Evolutionary conservation across 2,888 invertebrate species (phyloP).

Genomic region (Ferrisia virgata): DNA sequence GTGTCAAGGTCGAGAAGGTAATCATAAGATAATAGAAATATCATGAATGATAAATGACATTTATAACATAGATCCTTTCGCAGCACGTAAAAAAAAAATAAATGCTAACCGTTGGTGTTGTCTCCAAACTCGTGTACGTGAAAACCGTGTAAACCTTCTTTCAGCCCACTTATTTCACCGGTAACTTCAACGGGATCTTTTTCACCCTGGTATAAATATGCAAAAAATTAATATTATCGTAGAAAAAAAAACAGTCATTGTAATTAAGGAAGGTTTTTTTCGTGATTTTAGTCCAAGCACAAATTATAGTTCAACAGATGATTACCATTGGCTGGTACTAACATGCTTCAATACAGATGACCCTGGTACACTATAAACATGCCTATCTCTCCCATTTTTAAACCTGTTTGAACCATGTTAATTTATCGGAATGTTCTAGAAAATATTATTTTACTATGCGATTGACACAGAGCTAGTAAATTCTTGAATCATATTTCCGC

Average conservation of each 20-base stretch:
- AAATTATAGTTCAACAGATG: too few relatives aligned
- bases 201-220: conserved; percentile 57
- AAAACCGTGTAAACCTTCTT: conserved; percentile 68
- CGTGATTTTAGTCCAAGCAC: too few relatives aligned
- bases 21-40: not conserved
- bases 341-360: not conserved
- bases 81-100: not conserved
- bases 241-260: not conserved
- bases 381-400: not conserved
- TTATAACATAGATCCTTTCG: not conserved
- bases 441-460: not conserved
- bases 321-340: not conserved
- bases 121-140: conserved; percentile 97
- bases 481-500: not conserved
- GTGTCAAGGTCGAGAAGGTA: not conserved
- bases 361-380: not conserved
- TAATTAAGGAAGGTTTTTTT: not conserved
- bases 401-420: not conserved
- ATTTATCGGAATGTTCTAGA: not conserved
- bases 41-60: not conserved
- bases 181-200: conserved; percentile 71
- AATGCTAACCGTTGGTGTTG: conserved; percentile 72
- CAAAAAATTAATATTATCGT: not conserved
- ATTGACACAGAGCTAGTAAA: not conserved
- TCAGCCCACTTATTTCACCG: conserved; percentile 76